These are phyloP conservation scores for Laupala kohalensis DNA, from an alignment of 1,140 invertebrate genomes.

Conservation along the genomic window DNA sequence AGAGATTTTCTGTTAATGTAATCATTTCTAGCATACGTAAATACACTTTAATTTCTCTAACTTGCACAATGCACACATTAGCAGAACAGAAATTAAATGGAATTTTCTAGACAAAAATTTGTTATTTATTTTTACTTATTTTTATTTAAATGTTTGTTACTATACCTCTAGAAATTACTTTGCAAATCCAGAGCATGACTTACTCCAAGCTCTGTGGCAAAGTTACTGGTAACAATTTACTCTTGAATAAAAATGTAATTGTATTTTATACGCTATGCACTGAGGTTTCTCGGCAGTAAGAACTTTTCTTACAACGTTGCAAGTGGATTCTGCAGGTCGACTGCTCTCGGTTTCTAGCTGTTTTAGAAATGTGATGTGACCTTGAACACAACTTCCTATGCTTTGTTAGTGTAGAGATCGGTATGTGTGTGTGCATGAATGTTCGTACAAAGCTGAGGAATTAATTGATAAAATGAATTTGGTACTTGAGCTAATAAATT, in stretches of 20 bases:
- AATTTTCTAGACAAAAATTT: too few relatives aligned
- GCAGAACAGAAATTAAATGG: too few relatives aligned
- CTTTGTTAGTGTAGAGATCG: neutral
- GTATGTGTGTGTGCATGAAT: neutral
- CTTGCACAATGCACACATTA: neutral
- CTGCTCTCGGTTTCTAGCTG: neutral
- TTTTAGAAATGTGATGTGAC: neutral
- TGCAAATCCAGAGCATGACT: neutral
- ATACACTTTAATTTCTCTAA: neutral
- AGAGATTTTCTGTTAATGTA: neutral
- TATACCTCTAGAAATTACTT: too few relatives aligned
- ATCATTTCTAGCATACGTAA: neutral
- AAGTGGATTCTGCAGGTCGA: neutral
- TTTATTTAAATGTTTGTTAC: too few relatives aligned
- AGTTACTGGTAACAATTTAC: neutral
- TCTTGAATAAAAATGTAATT: neutral
- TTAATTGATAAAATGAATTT: neutral
- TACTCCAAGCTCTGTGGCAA: neutral
- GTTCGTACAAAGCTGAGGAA: neutral
- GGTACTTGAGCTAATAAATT: neutral
- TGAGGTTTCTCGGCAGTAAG: neutral
- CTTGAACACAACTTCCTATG: neutral
- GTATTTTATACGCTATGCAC: neutral
- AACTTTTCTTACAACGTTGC: neutral
- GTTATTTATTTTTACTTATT: too few relatives aligned